These are phyloP conservation scores for Melanostoma scalare DNA, from an alignment of 2,888 invertebrate genomes.

Conservation along the genomic window DNA sequence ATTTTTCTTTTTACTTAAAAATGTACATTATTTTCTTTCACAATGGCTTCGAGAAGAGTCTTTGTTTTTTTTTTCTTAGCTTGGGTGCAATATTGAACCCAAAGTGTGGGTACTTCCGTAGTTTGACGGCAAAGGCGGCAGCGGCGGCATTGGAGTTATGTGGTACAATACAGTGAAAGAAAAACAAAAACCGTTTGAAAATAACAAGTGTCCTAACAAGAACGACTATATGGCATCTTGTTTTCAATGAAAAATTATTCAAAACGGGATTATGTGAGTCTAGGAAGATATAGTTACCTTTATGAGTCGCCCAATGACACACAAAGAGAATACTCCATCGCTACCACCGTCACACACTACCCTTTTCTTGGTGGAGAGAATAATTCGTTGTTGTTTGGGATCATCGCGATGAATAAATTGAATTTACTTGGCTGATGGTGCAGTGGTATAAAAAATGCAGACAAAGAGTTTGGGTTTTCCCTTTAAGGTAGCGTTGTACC, in stretches of 20 bases:
- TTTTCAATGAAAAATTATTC: conserved; percentile 57
- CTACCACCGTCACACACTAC: background rate
- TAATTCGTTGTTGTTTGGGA: conserved; percentile 6
- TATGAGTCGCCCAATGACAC: conserved; percentile 54
- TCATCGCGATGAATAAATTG: conserved; percentile 46
- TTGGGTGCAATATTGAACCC: conserved; percentile 48
- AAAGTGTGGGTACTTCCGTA: conserved; percentile 38
- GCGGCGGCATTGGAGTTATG: conserved; percentile 17
- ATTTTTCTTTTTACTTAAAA: conserved; percentile 31
- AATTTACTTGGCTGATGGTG: conserved; percentile 12
- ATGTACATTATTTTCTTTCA: conserved; percentile 34
- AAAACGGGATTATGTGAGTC: conserved; percentile 49
- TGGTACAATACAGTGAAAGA: conserved; percentile 21
- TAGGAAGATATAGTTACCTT: conserved; percentile 6
- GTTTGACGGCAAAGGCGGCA: no score
- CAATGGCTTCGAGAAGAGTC: conserved; percentile 5
- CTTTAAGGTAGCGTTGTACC: conserved; percentile 54
- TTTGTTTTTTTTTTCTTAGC: background rate
- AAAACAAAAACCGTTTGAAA: conserved; percentile 62
- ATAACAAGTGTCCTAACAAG: conserved; percentile 71
- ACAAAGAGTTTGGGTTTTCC: conserved; percentile 34
- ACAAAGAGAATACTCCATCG: conserved; percentile 42
- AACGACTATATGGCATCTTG: conserved; percentile 41
- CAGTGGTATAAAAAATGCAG: conserved; percentile 2
- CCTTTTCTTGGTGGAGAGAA: conserved; percentile 26